A percentile compares a stretch with the other conserved stretches of the same genome.
These are phyloP conservation scores for Melanotaenia trifasciata DNA, from an alignment of 2,797 vertebrate species.

Conservation along the genomic window DNA sequence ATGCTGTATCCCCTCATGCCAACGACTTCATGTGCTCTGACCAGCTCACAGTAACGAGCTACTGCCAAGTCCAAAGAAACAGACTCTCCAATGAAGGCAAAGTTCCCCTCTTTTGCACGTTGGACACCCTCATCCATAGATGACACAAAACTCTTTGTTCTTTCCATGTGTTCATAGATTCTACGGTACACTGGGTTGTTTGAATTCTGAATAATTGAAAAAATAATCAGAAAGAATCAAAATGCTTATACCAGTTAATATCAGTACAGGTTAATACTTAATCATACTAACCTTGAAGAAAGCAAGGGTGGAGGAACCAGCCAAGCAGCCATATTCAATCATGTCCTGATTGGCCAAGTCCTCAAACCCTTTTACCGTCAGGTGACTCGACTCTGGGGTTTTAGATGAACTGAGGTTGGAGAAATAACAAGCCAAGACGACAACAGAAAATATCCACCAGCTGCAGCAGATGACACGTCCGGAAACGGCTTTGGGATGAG, in stretches of 20 bases:
- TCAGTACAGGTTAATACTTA: background rate
- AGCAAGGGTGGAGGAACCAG: slow-evolving; percentile 86
- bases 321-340: slow-evolving; percentile 88
- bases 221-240: slow-evolving; percentile 11
- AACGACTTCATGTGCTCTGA: slow-evolving; percentile 86
- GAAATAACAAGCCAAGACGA: slow-evolving; percentile 89
- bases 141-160: slow-evolving; percentile 84
- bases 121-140: slow-evolving; percentile 88
- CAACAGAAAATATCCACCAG: slow-evolving; percentile 91
- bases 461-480: slow-evolving; percentile 86
- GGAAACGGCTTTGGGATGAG: slow-evolving; percentile 87
- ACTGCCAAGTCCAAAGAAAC: slow-evolving; percentile 88
- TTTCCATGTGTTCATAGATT: slow-evolving; percentile 91
- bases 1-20: slow-evolving; percentile 91
- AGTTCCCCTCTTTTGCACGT: slow-evolving; percentile 85
- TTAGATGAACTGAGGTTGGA: slow-evolving; percentile 86
- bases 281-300: slow-evolving; percentile 87
- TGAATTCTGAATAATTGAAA: slow-evolving; percentile 81
- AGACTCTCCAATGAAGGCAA: slow-evolving; percentile 91
- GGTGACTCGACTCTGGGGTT: slow-evolving; percentile 76
- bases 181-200: slow-evolving; percentile 87
- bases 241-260: background rate
- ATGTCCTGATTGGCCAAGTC: slow-evolving; percentile 89
- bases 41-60: slow-evolving; percentile 88
- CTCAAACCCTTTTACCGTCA: slow-evolving; percentile 87